These are phyloP conservation scores for Pachliopta kotzebuea DNA, from an alignment of 2,888 invertebrate genomes.

Conservation along the genomic window DNA sequence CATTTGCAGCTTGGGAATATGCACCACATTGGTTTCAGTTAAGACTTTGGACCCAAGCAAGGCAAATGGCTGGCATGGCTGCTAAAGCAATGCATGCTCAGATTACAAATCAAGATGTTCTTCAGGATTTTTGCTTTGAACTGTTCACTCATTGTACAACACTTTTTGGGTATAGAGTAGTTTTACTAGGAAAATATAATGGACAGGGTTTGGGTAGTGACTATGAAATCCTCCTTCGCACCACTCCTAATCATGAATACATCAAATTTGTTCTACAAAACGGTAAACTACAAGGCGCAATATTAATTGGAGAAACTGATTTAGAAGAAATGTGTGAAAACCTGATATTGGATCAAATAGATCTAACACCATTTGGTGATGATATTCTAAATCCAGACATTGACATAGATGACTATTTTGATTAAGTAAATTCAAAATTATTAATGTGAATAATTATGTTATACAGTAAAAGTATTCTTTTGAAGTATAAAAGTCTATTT, in stretches of 20 bases:
- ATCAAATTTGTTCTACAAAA: conserved; percentile 93
- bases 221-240: conserved; percentile 92
- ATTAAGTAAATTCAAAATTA: conserved; percentile 75
- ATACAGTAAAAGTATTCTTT: no score
- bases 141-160: conserved; percentile 97
- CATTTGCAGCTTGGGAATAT: conserved; percentile 88
- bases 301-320: conserved; percentile 97
- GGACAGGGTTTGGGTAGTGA: conserved; percentile 90
- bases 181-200: conserved; percentile 95
- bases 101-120: conserved; percentile 81
- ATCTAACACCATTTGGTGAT: conserved; percentile 92
- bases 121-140: conserved; percentile 98
- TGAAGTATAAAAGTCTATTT: no score
- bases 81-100: conserved; percentile 92
- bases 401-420: conserved; percentile 99
- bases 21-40: conserved; percentile 95
- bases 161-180: conserved; percentile 96
- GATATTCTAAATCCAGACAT: conserved; percentile 96
- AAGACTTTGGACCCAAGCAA: conserved; percentile 98
- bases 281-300: conserved; percentile 93
- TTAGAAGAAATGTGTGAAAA: conserved; percentile 99
- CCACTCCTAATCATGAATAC: conserved; percentile 90
- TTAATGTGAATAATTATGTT: neutral
- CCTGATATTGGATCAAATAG: conserved; percentile 95
- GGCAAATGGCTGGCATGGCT: conserved; percentile 97